These are phyloP conservation scores for Hemicordylus capensis DNA, from an alignment of 2,113 vertebrate genomes.

Conservation along the genomic window DNA sequence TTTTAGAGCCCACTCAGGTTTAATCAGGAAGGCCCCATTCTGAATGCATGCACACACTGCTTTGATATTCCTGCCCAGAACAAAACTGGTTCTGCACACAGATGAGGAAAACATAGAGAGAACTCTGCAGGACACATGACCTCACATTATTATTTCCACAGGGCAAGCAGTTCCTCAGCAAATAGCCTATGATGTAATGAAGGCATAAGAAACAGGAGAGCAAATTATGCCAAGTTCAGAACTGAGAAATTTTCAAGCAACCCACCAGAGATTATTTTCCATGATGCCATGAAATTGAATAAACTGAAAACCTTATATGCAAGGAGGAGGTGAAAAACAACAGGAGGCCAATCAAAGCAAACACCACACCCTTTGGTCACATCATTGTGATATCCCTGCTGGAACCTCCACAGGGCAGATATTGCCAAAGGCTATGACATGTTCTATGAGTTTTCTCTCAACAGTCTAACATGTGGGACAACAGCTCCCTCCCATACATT, in stretches of 20 bases:
- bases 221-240: background rate
- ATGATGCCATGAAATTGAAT: background rate
- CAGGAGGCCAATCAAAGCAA: background rate
- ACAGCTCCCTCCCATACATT: too few species aligned
- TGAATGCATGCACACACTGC: too few species aligned
- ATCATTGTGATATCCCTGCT: too few species aligned
- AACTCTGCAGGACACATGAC: background rate
- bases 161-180: background rate
- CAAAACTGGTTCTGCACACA: too few species aligned
- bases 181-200: background rate
- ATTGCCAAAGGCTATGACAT: too few species aligned
- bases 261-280: background rate
- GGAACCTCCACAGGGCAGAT: too few species aligned
- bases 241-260: background rate
- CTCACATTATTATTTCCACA: background rate
- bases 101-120: too few species aligned
- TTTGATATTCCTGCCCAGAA: too few species aligned
- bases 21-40: too few species aligned
- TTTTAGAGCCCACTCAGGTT: too few species aligned
- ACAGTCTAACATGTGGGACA: too few species aligned
- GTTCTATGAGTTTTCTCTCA: too few species aligned
- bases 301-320: background rate
- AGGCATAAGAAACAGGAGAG: background rate
- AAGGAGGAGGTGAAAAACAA: background rate
- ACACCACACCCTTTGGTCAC: background rate